Conservation (phyloP, 2,888 invertebrate genomes). For the Hypena proboscidalis region DNA sequence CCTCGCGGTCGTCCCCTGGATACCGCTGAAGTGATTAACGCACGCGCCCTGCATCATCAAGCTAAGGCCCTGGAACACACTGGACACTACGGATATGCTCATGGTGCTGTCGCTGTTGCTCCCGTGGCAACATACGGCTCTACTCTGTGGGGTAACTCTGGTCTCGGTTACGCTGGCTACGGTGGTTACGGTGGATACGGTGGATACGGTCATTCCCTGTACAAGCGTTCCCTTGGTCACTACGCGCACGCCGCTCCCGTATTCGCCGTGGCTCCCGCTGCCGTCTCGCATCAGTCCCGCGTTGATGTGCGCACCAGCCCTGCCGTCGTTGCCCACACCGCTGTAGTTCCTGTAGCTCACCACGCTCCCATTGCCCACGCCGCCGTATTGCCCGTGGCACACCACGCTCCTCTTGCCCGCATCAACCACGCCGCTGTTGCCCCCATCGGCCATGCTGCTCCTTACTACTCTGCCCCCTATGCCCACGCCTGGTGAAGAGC, state of each 20-base stretch:
- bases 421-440: conserved; percentile 53
- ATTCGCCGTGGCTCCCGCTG: conserved; percentile 49
- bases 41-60: conserved; percentile 77
- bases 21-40: conserved; percentile 79
- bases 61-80: conserved; percentile 79
- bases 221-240: conserved; percentile 63
- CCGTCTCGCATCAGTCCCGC: conserved; percentile 75
- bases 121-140: conserved; percentile 28
- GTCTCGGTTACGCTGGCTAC: conserved; percentile 47
- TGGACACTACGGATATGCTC: conserved; percentile 55
- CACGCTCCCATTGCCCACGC: conserved; percentile 55
- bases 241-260: conserved; percentile 34
- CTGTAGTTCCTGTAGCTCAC: conserved; percentile 20
- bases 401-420: conserved; percentile 47
- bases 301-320: conserved; percentile 51
- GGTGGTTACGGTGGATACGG: no score
- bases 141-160: conserved; percentile 44
- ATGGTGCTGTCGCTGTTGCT: conserved; percentile 15
- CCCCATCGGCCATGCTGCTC: conserved; percentile 49
- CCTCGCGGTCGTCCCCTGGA: conserved; percentile 79
- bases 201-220: conserved; percentile 59
- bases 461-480: conserved; percentile 33
- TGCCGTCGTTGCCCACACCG: conserved; percentile 43
- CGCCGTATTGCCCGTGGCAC: conserved; percentile 47
- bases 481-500: conserved; percentile 42